A percentile compares a stretch with the other conserved stretches of the same genome.
Conservation (phyloP, 2,888 invertebrate genomes). For the Catotricha subobsoleta region DNA sequence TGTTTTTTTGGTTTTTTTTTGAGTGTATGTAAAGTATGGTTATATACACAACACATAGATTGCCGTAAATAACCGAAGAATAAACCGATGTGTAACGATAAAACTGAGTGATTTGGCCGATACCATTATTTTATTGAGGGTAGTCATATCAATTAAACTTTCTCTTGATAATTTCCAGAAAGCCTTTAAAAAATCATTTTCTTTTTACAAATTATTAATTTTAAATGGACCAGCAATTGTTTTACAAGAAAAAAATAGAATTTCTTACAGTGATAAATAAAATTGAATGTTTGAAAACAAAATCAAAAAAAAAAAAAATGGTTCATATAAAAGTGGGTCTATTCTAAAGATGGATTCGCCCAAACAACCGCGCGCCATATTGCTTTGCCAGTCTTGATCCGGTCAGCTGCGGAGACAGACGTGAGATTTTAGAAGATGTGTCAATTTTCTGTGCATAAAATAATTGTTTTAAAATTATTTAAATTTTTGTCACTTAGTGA, state of each 20-base stretch:
- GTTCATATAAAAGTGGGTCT: neutral
- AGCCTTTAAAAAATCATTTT: too few species aligned
- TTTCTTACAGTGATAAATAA: too few species aligned
- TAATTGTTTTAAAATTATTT: conserved; percentile 2
- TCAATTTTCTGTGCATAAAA: conserved; percentile 11
- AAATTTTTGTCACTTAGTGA: too few species aligned
- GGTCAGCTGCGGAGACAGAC: conserved; percentile 35
- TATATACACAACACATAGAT: too few species aligned
- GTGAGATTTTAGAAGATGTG: conserved; percentile 31
- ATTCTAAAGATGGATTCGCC: conserved; percentile 15
- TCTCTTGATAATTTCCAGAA: too few species aligned
- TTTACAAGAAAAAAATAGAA: too few species aligned
- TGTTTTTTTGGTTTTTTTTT: neutral
- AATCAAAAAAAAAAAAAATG: too few species aligned
- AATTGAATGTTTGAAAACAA: too few species aligned
- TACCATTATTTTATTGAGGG: neutral
- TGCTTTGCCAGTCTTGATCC: conserved; percentile 37
- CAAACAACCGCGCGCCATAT: conserved; percentile 24
- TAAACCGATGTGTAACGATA: too few species aligned
- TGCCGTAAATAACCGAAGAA: too few species aligned
- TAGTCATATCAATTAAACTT: neutral
- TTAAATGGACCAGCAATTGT: too few species aligned
- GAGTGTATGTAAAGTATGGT: neutral
- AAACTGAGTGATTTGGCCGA: conserved; percentile 7
- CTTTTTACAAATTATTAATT: too few species aligned